Evolutionary conservation across 2,888 invertebrate species (phyloP), one percentile per base, ranked within the genome.

Genomic region (Lasius platythorax): DNA sequence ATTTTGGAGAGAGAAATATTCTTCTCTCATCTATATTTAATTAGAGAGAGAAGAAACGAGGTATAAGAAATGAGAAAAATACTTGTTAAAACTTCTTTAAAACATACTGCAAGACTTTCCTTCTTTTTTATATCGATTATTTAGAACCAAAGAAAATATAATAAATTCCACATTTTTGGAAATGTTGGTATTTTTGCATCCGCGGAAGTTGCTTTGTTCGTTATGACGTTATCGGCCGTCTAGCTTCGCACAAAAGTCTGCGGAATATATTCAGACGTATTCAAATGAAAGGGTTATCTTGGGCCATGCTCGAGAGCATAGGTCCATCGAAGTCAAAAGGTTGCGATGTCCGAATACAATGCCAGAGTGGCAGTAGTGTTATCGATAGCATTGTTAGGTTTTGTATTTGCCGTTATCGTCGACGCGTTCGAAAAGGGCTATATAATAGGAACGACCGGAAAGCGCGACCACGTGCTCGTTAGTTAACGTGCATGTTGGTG

Each of bases 371-470:
- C 61, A 46, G 46, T 12, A 33, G 37, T 12, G 46, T 18, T 46
- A 79, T 79, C 73, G 79, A 72, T 79, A 61, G 33, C 56, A 43
- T 37, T 18, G 79, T 79, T 79, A 79, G 79, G 79, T 79, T 72
- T 76, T 82, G 74, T 50, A 83, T 83, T 78, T 78, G 68, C 30
- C 67, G 76, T 83, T 78, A 83, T 83, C 83, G 78, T 43, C 53
- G 66, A 40, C 56, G 46, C 53, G 75, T 40, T 75, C 28, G 75
- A 30, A 82, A 82, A 75, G 64, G 40, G 33, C 33, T 56, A 56
- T 33, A 56, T 40, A 61, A 70, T 75, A 64, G 82, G 61, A 75
- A 63, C 56, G 68, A 46, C 43, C 37, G 81, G 66, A 50, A 68
- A 68, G 58, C 67, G 58, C 64, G 46, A 37, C 61, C 79, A 43